These are phyloP conservation scores for Ischnus inquisitorius DNA, from an alignment of 2,888 invertebrate species.

Conservation along the genomic window DNA sequence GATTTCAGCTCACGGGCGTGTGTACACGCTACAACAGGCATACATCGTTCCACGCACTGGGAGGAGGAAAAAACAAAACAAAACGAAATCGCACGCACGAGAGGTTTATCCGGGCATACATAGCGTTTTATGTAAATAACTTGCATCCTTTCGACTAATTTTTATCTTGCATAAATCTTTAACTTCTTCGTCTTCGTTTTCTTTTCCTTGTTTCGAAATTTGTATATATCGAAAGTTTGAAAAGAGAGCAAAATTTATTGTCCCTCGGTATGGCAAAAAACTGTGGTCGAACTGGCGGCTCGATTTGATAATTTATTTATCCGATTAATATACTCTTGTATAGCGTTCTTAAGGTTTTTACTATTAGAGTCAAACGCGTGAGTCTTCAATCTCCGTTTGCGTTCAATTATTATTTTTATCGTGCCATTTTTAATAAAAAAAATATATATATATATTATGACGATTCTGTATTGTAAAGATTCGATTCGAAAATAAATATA, in stretches of 20 bases:
- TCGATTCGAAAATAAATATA: slow-evolving; percentile 61
- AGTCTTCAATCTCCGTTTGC: slow-evolving; percentile 33
- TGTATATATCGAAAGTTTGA: slow-evolving; percentile 54
- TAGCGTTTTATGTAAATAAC: slow-evolving; percentile 65
- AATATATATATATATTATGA: slow-evolving; percentile 8
- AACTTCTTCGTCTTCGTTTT: slow-evolving; percentile 40
- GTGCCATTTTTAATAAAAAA: slow-evolving; percentile 62
- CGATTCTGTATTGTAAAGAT: slow-evolving; percentile 33
- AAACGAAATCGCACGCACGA: slow-evolving; percentile 26
- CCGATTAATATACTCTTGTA: slow-evolving; percentile 36
- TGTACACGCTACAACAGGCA: not conserved
- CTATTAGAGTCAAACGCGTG: slow-evolving; percentile 27
- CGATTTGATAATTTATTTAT: slow-evolving; percentile 55
- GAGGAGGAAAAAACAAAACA: slow-evolving; percentile 29
- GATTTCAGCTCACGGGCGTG: slow-evolving; percentile 44
- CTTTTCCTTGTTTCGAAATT: slow-evolving; percentile 58
- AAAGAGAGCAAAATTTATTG: slow-evolving; percentile 25
- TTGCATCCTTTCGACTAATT: slow-evolving; percentile 33
- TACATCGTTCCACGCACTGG: slow-evolving; percentile 27
- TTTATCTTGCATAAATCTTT: not conserved
- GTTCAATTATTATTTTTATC: slow-evolving; percentile 46
- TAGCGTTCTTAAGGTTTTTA: slow-evolving; percentile 38
- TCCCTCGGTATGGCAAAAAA: slow-evolving; percentile 31
- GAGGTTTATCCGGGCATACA: slow-evolving; percentile 39
- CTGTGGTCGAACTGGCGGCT: slow-evolving; percentile 18